phyloP scores from a whole-genome alignment of 2,888 invertebrate species.

The Lasioglossum pauxillum region DNA sequence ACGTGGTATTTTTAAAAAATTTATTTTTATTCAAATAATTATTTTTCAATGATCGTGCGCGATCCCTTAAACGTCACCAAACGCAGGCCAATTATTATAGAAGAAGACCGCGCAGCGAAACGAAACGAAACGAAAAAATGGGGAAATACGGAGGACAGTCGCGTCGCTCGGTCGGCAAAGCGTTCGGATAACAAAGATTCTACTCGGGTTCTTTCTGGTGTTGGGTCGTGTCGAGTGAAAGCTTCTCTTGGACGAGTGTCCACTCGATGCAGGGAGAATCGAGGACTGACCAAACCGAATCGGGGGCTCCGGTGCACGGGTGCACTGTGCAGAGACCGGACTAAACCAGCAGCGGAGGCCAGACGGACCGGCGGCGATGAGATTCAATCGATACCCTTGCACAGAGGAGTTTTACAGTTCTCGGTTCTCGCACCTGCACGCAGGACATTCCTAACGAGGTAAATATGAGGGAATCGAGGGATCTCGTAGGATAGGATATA shows the following conservation, averaged over 20 bases:
- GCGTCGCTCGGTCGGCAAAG: background rate
- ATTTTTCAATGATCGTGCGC: too few species aligned
- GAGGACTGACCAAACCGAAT: conserved; percentile 27
- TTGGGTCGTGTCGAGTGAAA: conserved; percentile 15
- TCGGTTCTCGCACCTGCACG: conserved; percentile 60
- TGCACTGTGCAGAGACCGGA: background rate
- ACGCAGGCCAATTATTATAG: background rate
- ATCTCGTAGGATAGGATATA: conserved; percentile 61
- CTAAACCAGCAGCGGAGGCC: background rate
- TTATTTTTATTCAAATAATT: too few species aligned
- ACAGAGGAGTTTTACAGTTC: conserved; percentile 25
- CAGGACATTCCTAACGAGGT: conserved; percentile 74
- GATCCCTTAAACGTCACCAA: background rate
- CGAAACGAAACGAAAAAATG: background rate
- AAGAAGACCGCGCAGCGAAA: background rate
- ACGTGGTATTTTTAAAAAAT: too few species aligned
- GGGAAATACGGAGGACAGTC: background rate
- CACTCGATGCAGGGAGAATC: conserved; percentile 21
- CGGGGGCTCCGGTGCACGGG: conserved; percentile 9
- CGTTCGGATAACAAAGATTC: background rate
- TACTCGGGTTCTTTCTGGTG: background rate
- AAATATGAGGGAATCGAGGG: conserved; percentile 75
- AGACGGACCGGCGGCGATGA: conserved; percentile 31
- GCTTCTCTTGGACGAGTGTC: conserved; percentile 31
- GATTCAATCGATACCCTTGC: conserved; percentile 49